phyloP scores from a whole-genome alignment of 2,797 vertebrate species.

The Catostomus latipinnis region DNA sequence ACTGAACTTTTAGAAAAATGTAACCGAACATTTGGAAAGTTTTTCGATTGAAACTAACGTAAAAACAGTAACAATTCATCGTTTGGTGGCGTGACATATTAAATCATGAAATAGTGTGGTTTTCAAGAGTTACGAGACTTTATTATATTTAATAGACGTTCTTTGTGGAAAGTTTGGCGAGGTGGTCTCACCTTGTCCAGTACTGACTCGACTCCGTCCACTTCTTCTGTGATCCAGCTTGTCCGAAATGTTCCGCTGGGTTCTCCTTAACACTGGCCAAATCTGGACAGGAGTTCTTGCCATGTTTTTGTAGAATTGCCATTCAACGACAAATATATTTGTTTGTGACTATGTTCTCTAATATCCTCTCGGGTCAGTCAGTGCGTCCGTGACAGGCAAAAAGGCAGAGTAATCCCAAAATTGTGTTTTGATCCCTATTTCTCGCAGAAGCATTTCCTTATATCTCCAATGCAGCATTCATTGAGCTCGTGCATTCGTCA shows the following conservation, averaged over 20 bases:
- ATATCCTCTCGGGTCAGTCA: constrained; percentile 27
- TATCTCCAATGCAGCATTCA: background rate
- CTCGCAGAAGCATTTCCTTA: constrained; percentile 49
- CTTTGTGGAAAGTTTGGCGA: constrained; percentile 4
- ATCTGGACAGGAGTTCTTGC: constrained; percentile 80
- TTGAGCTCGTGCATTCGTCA: background rate
- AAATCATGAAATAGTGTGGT: background rate
- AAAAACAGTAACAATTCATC: no score
- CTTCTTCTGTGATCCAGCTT: constrained; percentile 75
- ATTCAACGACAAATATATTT: constrained; percentile 76
- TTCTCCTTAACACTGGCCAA: constrained; percentile 77
- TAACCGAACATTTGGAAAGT: no score
- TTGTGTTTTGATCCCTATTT: constrained; percentile 2
- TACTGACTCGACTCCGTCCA: constrained; percentile 73
- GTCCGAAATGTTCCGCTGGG: constrained; percentile 70
- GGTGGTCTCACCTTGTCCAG: constrained; percentile 84
- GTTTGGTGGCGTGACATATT: background rate
- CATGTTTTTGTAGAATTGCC: constrained; percentile 87
- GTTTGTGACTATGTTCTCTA: constrained; percentile 47
- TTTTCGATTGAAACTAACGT: no score
- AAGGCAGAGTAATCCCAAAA: constrained; percentile 25
- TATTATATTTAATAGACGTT: background rate
- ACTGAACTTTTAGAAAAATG: background rate
- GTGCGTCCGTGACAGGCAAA: constrained; percentile 9
- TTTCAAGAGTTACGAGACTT: background rate